Evolutionary conservation across 2,888 invertebrate species (phyloP).

Genomic region (Exocentrus adspersus): DNA sequence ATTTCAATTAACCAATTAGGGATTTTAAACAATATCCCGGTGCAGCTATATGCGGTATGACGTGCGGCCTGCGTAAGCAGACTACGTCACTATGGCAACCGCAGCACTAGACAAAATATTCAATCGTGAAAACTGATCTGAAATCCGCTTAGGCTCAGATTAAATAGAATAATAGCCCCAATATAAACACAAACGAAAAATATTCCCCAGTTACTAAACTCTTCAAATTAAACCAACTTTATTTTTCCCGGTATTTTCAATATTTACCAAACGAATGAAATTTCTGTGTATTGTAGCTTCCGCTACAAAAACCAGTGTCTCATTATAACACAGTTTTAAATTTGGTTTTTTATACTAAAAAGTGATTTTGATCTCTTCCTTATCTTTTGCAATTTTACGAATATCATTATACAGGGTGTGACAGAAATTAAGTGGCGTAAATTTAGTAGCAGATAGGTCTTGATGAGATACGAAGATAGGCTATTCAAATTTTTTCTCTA

Average conservation of each 20-base stretch:
- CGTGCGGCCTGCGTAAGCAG: conserved; percentile 41
- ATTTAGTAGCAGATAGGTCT: too few relatives aligned
- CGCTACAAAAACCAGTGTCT: too few relatives aligned
- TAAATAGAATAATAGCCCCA: conserved; percentile 54
- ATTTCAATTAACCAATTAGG: conserved; percentile 33
- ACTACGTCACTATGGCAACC: conserved; percentile 50
- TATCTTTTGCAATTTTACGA: too few relatives aligned
- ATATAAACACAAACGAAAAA: conserved; percentile 53
- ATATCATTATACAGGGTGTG: too few relatives aligned
- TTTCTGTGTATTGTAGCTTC: background rate
- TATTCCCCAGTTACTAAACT: conserved; percentile 41
- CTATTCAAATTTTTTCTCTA: too few relatives aligned
- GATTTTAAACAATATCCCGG: conserved; percentile 28
- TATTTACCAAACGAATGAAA: background rate
- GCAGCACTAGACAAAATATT: conserved; percentile 51
- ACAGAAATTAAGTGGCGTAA: too few relatives aligned
- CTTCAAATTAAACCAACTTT: conserved; percentile 26
- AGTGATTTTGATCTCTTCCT: too few relatives aligned
- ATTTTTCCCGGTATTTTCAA: conserved; percentile 3
- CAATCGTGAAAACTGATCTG: conserved; percentile 50
- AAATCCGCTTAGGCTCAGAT: conserved; percentile 55
- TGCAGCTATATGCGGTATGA: conserved; percentile 38
- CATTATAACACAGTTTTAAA: too few relatives aligned
- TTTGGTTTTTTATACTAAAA: too few relatives aligned
- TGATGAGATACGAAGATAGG: too few relatives aligned